phyloP scores from a whole-genome alignment of 2,888 invertebrate species.

The Ashinkailepas kermadecensis region DNA sequence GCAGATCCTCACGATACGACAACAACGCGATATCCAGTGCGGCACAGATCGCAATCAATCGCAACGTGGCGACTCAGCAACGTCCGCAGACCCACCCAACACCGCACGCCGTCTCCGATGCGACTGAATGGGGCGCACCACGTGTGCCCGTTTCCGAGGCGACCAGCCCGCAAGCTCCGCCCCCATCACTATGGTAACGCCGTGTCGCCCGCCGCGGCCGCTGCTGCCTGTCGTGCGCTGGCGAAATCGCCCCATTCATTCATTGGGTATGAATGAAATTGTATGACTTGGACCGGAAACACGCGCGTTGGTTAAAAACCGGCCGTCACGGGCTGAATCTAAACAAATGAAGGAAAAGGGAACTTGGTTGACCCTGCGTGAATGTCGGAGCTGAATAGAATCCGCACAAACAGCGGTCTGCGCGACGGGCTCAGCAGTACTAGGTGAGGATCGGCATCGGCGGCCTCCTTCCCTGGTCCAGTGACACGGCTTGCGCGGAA shows the following conservation, averaged over 20 bases:
- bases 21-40: not conserved
- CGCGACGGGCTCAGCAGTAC: not conserved
- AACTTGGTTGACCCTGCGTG: not conserved
- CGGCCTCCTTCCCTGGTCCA: not conserved
- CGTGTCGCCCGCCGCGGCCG: not conserved
- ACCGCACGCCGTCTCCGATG: not conserved
- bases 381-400: not conserved
- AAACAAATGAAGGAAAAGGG: constrained; percentile 14
- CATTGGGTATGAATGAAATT: constrained; percentile 19
- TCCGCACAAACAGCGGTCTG: not conserved
- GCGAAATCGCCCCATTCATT: constrained; percentile 21
- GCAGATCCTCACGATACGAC: not conserved
- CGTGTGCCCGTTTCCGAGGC: constrained; percentile 20
- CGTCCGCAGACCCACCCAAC: not conserved
- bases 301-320: constrained; percentile 15
- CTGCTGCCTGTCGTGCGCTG: not conserved
- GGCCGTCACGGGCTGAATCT: constrained; percentile 15
- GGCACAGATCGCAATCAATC: not conserved
- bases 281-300: constrained; percentile 19
- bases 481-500: too few species aligned
- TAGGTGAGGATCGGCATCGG: not conserved
- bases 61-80: not conserved
- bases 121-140: constrained; percentile 17
- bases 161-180: constrained; percentile 2
- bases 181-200: constrained; percentile 12